Evolutionary conservation across 2,797 vertebrate genomes (phyloP), one percentile per base, ranked within the genome.

Genomic region (Trachurus trachurus): DNA sequence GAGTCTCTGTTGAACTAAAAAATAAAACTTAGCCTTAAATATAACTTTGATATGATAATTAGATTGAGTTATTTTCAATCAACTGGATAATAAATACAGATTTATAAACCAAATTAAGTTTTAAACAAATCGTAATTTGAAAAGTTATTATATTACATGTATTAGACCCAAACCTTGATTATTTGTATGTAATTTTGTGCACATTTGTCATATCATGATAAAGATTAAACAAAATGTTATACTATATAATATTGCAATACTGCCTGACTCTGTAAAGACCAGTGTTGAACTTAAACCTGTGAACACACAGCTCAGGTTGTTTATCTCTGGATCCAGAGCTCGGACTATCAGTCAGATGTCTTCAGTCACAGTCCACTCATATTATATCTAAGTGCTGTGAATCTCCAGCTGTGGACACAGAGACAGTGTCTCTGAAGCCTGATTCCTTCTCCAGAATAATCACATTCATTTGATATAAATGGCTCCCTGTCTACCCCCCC

Each of bases 401-500:
- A 67, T 76, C 45, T 42, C n/a, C 45, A 22, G 61, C 59, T 83
- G 53, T 45, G 74, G 68, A 83, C 80, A 59, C 65, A 40, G 53
- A 81, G 64, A 69, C 77, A 63, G 22, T 62, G 69, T 49, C 81
- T 59, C 76, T 67, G 65, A 80, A 71, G 63, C 47, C 0, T 45
- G 71, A 44, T 59, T 80, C 22, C 66, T 81, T 79, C 59, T 56
- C 54, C 54, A 82, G 34, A 85, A 87, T 88, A 89, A 93, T 89
- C 85, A 79, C 87, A 90, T 92, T 89, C 31, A 83, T 87, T 78
- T 87, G 34, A 73, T 83, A 84, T 82, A 90, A 90, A 91, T 50
- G 70, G 34, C 61, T 69, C 56, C 47, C 76, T 49, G 64, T 86
- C 86, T 78, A 15, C 53, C 66, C 83, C 80, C 80, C 26, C 56